phyloP scores from a whole-genome alignment of 2,113 vertebrate species.

The Tylochromis polylepis region DNA sequence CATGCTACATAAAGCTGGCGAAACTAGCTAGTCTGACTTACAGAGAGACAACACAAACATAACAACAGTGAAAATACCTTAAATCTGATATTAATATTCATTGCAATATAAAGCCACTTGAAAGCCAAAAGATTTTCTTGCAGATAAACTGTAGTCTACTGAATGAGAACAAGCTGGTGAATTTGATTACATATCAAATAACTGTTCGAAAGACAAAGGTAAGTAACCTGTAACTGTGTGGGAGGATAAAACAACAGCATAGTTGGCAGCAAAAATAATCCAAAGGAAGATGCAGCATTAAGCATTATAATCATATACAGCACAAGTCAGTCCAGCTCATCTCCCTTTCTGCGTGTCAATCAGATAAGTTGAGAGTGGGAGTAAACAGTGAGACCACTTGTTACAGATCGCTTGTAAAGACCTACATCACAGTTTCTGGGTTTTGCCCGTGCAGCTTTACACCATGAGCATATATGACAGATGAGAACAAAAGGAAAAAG shows the following conservation, averaged over 20 bases:
- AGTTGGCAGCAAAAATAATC: background rate
- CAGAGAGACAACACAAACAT: background rate
- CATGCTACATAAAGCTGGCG: background rate
- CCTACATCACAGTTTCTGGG: background rate
- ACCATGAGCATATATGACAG: background rate
- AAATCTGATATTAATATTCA: background rate
- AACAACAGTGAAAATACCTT: background rate
- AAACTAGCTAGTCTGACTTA: background rate
- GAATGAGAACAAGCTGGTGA: background rate
- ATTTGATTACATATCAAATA: background rate
- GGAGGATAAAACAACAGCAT: background rate
- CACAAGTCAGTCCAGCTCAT: background rate
- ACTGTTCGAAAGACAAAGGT: background rate
- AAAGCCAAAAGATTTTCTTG: background rate
- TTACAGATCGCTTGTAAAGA: background rate
- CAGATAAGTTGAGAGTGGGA: background rate
- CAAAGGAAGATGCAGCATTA: background rate
- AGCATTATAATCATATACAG: background rate
- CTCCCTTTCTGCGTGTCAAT: background rate
- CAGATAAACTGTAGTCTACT: background rate
- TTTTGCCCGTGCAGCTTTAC: background rate
- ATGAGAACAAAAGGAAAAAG: slow-evolving; percentile 1
- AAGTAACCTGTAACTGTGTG: background rate
- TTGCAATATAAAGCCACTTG: background rate
- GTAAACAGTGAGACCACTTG: background rate